phyloP scores from a whole-genome alignment of 2,797 vertebrate species.

The Leucoraja ocellata region DNA sequence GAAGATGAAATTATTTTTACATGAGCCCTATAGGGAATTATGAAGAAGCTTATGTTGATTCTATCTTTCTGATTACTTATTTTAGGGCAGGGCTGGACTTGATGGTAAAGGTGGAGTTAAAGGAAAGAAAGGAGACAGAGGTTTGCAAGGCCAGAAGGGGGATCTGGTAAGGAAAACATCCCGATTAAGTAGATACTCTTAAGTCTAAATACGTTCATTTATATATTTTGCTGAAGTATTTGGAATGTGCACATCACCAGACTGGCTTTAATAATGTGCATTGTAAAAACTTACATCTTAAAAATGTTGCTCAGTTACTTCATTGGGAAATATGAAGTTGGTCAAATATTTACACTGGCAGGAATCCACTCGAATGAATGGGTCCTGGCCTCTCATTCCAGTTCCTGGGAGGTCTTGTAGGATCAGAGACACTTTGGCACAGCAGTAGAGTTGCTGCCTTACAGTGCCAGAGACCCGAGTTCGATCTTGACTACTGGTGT shows the following conservation, averaged over 20 bases:
- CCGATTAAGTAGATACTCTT: background rate
- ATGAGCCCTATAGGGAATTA: background rate
- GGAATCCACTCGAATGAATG: background rate
- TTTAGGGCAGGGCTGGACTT: constrained; percentile 67
- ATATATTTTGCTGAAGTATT: background rate
- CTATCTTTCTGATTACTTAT: constrained; percentile 37
- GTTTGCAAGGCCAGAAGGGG: constrained; percentile 68
- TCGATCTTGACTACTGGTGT: too few relatives aligned
- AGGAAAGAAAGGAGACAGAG: constrained; percentile 72
- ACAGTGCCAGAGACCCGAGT: too few relatives aligned
- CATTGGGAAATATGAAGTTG: background rate
- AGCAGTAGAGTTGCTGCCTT: too few relatives aligned
- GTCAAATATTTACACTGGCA: background rate
- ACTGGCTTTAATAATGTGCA: background rate
- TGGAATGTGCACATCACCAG: background rate
- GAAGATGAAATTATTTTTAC: background rate
- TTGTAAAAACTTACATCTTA: background rate
- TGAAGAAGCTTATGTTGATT: background rate
- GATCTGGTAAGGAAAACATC: constrained; percentile 53
- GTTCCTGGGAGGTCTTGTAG: background rate
- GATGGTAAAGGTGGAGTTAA: constrained; percentile 68
- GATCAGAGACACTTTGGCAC: background rate
- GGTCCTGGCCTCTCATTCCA: background rate
- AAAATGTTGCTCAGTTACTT: background rate
- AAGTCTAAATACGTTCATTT: background rate